Evolutionary conservation across 2,888 invertebrate genomes (phyloP).

Genomic region (Orthosia gracilis): DNA sequence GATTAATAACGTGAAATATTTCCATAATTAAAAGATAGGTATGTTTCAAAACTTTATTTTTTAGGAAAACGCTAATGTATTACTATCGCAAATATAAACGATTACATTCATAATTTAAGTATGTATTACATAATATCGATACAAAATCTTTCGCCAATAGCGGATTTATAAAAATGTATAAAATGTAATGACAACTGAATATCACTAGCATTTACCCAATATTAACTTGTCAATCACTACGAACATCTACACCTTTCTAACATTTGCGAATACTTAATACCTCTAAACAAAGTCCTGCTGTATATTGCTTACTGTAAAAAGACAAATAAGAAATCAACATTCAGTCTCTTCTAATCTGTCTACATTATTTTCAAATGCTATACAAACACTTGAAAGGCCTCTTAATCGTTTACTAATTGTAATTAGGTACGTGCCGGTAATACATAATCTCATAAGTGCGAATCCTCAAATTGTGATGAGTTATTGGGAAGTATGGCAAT

Average conservation of each 20-base stretch:
- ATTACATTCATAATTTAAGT: slow-evolving; percentile 85
- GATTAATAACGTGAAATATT: too few species aligned
- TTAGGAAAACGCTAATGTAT: slow-evolving; percentile 85
- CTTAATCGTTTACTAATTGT: slow-evolving; percentile 65
- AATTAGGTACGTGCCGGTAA: slow-evolving; percentile 65
- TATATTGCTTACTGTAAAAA: slow-evolving; percentile 65
- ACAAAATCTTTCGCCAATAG: slow-evolving; percentile 86
- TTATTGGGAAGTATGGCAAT: slow-evolving; percentile 38
- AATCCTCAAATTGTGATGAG: slow-evolving; percentile 35
- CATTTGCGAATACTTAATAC: slow-evolving; percentile 59
- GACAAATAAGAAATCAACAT: slow-evolving; percentile 66
- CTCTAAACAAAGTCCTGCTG: slow-evolving; percentile 60
- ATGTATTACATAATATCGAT: slow-evolving; percentile 81
- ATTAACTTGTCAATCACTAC: slow-evolving; percentile 67
- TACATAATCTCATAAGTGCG: slow-evolving; percentile 60
- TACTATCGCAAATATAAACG: slow-evolving; percentile 85
- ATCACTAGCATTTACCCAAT: slow-evolving; percentile 76
- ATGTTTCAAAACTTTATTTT: slow-evolving; percentile 73
- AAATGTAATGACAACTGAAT: slow-evolving; percentile 80
- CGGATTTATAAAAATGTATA: slow-evolving; percentile 88
- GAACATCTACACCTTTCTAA: slow-evolving; percentile 60
- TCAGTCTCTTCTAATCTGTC: slow-evolving; percentile 72
- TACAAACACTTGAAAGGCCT: slow-evolving; percentile 66
- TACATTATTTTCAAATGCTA: slow-evolving; percentile 63
- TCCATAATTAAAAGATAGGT: slow-evolving; percentile 13